Evolutionary conservation across 2,113 vertebrate genomes (phyloP), one percentile per base, ranked within the genome.

Genomic region (Anser brachyrhynchus): DNA sequence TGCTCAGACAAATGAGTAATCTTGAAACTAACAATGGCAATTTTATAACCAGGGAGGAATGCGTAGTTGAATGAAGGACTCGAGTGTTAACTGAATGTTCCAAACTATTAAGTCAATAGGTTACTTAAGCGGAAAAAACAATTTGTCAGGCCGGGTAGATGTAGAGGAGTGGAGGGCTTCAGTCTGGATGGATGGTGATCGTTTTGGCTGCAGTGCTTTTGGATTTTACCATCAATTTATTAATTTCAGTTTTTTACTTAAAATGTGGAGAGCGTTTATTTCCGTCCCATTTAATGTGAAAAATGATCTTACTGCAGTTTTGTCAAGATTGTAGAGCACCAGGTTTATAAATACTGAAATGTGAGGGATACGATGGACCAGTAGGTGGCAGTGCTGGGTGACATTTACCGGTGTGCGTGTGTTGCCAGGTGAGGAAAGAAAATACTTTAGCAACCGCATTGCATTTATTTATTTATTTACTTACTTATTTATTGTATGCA

Each of bases 331-430:
- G 11, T 58, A 4, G 11, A 81, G 39, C 49, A 51, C 13, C 20
- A 28, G 17, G 3, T 64, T 15, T 28, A 7, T 49, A 21, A 37
- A 28, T 67, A 43, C 22, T 55, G 35, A 35, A 35, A 16, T 21
- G 12, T 41, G 28, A 29, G 13, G 35, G 39, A 54, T 72, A 22
- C 35, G 51, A 72, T 54, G 26, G 35, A 54, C 35, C 70, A 29
- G 10, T 25, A 25, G 20, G 10, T 71, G 76, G 59, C 66, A 84
- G 35, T 6, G 3, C 1, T 3, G 31, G 12, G 39, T 78, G 79
- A 46, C 52, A 19, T 43, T 52, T 29, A 37, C 35, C 5, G 2
- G 16, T 1, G 3, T 2, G 3, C 29, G 6, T 2, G 5, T 4
- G 10, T 13, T 5, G 35, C 20, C 44, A 25, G 46, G 16, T 12